Base-by-base conservation (phyloP, 2,888 invertebrate species). In the Liposcelis brunnea region DNA sequence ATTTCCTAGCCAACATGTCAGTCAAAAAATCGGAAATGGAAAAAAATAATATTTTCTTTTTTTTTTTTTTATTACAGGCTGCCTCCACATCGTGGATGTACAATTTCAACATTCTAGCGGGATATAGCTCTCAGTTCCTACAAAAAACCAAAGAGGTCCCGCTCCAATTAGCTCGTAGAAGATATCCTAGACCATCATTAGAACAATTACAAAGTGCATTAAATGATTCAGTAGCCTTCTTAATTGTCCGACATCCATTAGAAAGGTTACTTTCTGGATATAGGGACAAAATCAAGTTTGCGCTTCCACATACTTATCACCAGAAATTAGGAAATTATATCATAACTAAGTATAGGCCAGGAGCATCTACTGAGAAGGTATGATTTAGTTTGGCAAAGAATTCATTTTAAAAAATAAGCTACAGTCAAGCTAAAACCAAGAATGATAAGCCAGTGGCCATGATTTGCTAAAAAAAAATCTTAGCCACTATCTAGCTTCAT, bases 31-130 rank as follows among this genome's bases (percentile, higher is more conserved):
- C n/a, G n/a, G n/a, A 26, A 26, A 26, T 8, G 26, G 4, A 26
- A 15, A 15, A 43, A 43, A 32, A n/a, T 43, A 31, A 12, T n/a
- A 12, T 31, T 16, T 4, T 15, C 14, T 4, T 31, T 40, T 46
- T 12, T 45, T 21, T 37, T 55, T 59, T 26, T 58, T 75, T 82
- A 49, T 82, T 82, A 60, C 82, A 82, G 68, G 81, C 82, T 4
- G 83, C 82, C 2, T 86, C 86, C n/a, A 84, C 86, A 14, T 85
- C 86, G 1, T 87, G 87, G 86, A 84, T 87, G 80, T 85, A 85
- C 64, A 86, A 86, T 64, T 86, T 87, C 64, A 85, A 86, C 62
- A 65, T 84, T 44, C 74, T 87, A 62, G 85, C 85, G 7, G 86
- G 86, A 64, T 71, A 63, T 48, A 74, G 77, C 47, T 75, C 81